phyloP scores from a whole-genome alignment of 2,888 invertebrate species.

The Lingula anatina region DNA sequence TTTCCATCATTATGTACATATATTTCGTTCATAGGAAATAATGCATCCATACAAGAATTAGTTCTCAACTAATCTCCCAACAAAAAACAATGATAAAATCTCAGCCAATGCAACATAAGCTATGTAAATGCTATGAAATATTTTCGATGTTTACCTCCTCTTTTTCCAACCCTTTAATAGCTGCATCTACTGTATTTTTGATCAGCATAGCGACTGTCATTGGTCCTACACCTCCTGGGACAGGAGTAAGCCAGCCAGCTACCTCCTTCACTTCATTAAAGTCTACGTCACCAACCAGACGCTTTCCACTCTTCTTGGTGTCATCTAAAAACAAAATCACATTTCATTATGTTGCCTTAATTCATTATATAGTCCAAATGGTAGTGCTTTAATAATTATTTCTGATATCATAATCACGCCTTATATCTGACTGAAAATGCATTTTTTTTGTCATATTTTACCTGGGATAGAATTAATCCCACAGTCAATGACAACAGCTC shows the following conservation, averaged over 20 bases:
- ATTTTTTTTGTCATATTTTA: conserved; percentile 13
- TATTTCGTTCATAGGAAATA: no score
- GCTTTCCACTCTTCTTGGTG: conserved; percentile 63
- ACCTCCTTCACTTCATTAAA: conserved; percentile 68
- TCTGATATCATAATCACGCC: no score
- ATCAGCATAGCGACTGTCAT: conserved; percentile 93
- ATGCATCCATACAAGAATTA: no score
- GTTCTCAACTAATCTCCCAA: no score
- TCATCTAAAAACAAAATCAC: conserved; percentile 22
- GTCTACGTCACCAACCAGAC: conserved; percentile 92
- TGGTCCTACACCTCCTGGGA: conserved; percentile 89
- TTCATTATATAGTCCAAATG: no score
- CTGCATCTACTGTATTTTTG: conserved; percentile 84
- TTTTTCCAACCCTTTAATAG: conserved; percentile 46
- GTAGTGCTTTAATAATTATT: no score
- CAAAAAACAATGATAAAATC: no score
- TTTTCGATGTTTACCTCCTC: no score
- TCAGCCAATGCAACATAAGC: no score
- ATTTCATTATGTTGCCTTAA: no score
- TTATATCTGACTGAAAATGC: background rate
- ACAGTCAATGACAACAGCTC: conserved; percentile 97
- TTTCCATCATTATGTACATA: no score
- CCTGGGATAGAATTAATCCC: conserved; percentile 89
- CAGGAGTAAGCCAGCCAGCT: conserved; percentile 88
- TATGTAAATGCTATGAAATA: no score